These are phyloP conservation scores for Drosophila sp. DNA, from an alignment of 1,140 invertebrate species.

Conservation along the genomic window DNA sequence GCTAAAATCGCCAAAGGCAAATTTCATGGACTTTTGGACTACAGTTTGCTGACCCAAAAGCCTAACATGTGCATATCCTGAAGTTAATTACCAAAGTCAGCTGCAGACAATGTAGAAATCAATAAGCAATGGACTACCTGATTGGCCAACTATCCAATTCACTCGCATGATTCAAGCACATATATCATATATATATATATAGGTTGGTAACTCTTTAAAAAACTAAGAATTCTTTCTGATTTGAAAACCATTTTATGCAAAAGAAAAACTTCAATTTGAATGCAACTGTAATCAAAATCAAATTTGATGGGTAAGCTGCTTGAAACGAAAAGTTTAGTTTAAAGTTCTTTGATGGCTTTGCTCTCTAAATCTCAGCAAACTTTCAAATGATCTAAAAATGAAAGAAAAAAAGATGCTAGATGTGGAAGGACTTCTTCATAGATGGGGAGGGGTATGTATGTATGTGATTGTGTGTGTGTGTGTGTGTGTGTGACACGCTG, in stretches of 20 bases:
- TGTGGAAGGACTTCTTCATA: neutral
- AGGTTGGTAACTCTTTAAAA: neutral
- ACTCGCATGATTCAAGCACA: no score
- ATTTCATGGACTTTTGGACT: neutral
- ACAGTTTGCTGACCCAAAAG: neutral
- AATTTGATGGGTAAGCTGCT: slow-evolving; percentile 62
- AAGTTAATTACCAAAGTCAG: neutral
- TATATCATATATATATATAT: no score
- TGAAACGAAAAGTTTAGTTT: slow-evolving; percentile 43
- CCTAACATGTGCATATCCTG: neutral
- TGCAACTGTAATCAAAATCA: slow-evolving; percentile 68
- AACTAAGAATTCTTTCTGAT: neutral
- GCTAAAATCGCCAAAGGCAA: neutral
- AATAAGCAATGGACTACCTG: neutral
- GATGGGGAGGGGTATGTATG: slow-evolving; percentile 1
- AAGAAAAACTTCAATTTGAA: slow-evolving; percentile 23
- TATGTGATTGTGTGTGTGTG: slow-evolving; percentile 16
- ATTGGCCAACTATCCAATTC: neutral
- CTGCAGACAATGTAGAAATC: neutral
- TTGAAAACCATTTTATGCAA: neutral
- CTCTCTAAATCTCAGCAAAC: slow-evolving; percentile 57
- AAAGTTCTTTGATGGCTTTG: slow-evolving; percentile 49
- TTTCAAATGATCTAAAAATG: slow-evolving; percentile 51
- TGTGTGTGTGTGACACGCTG: slow-evolving; percentile 60
- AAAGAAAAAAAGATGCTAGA: slow-evolving; percentile 15